Conservation (phyloP, 2,113 vertebrate genomes). For the Ibidorhyncha struthersii region DNA sequence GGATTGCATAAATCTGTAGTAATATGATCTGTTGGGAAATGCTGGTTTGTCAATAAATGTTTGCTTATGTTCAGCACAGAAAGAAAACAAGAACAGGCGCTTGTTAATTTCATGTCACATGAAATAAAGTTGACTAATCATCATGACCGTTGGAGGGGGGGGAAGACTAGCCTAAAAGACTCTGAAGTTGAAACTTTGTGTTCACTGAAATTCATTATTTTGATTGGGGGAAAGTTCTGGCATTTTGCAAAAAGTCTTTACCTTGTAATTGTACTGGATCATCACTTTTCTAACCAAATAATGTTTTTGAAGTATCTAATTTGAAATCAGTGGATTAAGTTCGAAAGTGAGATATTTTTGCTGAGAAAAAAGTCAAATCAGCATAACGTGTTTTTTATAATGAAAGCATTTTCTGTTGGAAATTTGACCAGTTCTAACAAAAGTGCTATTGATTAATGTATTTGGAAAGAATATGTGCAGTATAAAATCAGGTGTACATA, state of each 20-base stretch:
- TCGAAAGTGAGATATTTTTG: neutral
- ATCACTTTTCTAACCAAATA: neutral
- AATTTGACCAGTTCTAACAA: neutral
- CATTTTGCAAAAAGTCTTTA: neutral
- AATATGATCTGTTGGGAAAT: neutral
- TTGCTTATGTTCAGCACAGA: neutral
- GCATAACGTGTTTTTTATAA: neutral
- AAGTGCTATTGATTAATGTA: neutral
- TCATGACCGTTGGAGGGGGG: neutral
- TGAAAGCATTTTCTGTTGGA: neutral
- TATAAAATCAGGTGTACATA: neutral
- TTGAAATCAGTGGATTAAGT: neutral
- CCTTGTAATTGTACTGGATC: neutral
- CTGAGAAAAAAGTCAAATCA: neutral
- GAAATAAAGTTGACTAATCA: neutral
- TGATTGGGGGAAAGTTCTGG: neutral
- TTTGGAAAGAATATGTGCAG: neutral
- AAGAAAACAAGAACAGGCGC: neutral
- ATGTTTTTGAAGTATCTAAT: neutral
- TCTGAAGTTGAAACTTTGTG: neutral
- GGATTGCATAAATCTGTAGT: neutral
- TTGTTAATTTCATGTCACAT: neutral
- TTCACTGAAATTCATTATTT: neutral
- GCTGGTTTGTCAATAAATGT: neutral
- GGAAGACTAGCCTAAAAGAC: neutral